phyloP scores from a whole-genome alignment of 2,888 invertebrate species.

The Allolobophora icterica region DNA sequence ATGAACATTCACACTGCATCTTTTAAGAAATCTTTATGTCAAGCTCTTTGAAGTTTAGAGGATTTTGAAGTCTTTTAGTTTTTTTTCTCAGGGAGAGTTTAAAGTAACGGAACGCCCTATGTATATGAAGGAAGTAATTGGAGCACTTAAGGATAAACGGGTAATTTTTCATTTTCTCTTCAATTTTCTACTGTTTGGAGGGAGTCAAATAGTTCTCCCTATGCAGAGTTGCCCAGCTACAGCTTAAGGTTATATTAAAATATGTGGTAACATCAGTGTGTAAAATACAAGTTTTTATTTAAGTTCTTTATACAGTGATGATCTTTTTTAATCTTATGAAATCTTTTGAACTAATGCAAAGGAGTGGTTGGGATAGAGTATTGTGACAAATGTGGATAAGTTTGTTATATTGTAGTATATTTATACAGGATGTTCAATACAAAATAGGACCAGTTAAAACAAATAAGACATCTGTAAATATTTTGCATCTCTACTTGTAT shows the following conservation, averaged over 20 bases:
- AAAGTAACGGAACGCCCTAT: slow-evolving; percentile 73
- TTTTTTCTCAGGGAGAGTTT: slow-evolving; percentile 72
- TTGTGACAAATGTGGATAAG: not conserved
- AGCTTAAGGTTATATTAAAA: too few species aligned
- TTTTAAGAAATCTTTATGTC: not conserved
- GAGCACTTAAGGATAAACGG: slow-evolving; percentile 79
- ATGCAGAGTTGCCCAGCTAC: too few species aligned
- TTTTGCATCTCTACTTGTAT: not conserved
- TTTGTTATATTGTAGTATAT: not conserved
- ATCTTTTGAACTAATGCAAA: too few species aligned
- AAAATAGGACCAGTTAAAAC: not conserved
- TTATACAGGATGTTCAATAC: not conserved
- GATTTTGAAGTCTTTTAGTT: not conserved
- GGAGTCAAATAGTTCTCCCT: not conserved
- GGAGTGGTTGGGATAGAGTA: too few species aligned
- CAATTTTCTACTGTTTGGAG: not conserved
- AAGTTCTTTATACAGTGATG: too few species aligned
- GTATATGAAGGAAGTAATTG: slow-evolving; percentile 82
- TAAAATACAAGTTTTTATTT: too few species aligned
- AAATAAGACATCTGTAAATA: not conserved
- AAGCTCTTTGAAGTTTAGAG: not conserved
- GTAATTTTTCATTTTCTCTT: slow-evolving; percentile 71
- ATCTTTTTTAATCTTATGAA: too few species aligned
- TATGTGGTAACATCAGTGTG: too few species aligned
- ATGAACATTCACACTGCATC: not conserved